Evolutionary conservation across 2,888 invertebrate genomes (phyloP).

Genomic region (Rhingia rostrata): DNA sequence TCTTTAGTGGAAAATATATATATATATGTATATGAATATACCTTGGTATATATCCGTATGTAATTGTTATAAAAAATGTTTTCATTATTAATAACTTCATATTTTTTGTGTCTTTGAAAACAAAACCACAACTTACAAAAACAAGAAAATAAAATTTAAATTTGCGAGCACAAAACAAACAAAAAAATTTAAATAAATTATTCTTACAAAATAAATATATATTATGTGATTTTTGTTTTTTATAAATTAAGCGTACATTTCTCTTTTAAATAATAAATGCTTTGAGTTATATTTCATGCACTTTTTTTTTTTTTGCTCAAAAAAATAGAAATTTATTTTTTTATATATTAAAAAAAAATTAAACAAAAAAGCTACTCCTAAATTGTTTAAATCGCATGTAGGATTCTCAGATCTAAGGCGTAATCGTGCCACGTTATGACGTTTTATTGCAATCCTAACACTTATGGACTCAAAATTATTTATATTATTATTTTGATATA

Average conservation of each 20-base stretch:
- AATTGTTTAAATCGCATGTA: neutral
- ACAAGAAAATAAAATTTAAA: conserved; percentile 5
- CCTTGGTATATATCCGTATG: neutral
- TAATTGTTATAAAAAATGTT: neutral
- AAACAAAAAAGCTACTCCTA: neutral
- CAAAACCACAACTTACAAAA: conserved; percentile 1
- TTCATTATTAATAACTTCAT: neutral
- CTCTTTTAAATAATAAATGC: conserved; percentile 43
- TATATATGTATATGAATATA: neutral
- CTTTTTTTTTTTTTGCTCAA: conserved; percentile 3
- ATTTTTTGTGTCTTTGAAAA: neutral
- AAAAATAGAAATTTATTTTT: conserved; percentile 11
- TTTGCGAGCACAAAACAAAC: conserved; percentile 27
- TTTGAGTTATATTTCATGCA: conserved; percentile 3
- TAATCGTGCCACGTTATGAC: conserved; percentile 25
- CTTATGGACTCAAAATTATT: conserved; percentile 47
- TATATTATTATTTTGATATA: conserved; percentile 28
- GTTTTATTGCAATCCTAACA: conserved; percentile 50
- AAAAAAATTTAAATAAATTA: conserved; percentile 32
- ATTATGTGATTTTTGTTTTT: conserved; percentile 9
- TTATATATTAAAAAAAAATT: conserved; percentile 5
- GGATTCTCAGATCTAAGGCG: conserved; percentile 23
- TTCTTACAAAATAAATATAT: neutral
- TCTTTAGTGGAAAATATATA: conserved; percentile 4
- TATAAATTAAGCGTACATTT: conserved; percentile 59